phyloP scores from a whole-genome alignment of 1,140 invertebrate species.

The Drosophila athabasca region DNA sequence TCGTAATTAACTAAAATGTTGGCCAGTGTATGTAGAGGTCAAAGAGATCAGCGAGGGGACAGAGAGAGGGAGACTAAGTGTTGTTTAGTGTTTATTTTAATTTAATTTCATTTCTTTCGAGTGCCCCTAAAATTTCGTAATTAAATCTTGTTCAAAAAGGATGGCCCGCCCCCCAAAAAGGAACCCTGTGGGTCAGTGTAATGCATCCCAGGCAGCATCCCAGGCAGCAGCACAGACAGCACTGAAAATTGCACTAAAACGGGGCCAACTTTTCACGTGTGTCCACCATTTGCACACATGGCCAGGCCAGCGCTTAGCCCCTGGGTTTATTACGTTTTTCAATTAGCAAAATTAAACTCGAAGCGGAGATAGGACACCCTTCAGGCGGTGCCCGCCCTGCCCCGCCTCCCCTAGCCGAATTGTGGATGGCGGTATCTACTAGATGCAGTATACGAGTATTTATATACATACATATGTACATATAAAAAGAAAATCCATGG shows the following conservation, averaged over 20 bases:
- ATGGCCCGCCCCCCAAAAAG: too few relatives aligned
- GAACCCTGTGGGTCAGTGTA: conserved; percentile 39
- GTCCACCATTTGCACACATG: conserved; percentile 29
- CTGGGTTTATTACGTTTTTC: conserved; percentile 78
- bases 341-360: conserved; percentile 81
- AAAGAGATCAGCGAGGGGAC: conserved; percentile 11
- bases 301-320: conserved; percentile 36
- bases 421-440: conserved; percentile 17
- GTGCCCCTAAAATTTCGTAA: conserved; percentile 19
- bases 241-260: conserved; percentile 43
- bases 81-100: conserved; percentile 64
- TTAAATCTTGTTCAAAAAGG: conserved; percentile 2
- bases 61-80: too few relatives aligned
- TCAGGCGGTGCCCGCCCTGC: neutral
- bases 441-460: conserved; percentile 15
- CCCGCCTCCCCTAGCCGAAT: conserved; percentile 11
- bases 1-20: conserved; percentile 74
- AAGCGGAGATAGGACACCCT: conserved; percentile 12
- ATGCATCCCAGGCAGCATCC: conserved; percentile 32
- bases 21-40: conserved; percentile 50
- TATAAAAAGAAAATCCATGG: neutral
- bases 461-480: too few relatives aligned
- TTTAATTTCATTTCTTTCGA: conserved; percentile 64
- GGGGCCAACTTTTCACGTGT: conserved; percentile 39
- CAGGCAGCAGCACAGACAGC: neutral